Evolutionary conservation across 2,797 vertebrate genomes (phyloP).

Genomic region (Tamandua tetradactyla): DNA sequence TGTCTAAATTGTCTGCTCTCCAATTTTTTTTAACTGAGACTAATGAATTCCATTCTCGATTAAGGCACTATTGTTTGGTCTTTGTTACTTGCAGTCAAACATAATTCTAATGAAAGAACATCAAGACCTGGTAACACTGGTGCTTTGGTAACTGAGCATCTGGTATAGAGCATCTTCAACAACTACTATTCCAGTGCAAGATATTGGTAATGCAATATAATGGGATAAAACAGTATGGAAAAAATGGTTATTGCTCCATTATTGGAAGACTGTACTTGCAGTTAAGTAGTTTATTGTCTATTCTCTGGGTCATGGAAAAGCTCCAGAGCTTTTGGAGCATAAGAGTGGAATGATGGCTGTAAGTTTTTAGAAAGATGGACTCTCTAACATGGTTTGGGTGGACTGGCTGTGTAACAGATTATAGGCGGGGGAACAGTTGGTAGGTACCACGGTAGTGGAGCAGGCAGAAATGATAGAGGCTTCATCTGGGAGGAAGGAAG

Average conservation of each 20-base stretch:
- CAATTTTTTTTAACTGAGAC: neutral
- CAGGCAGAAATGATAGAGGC: neutral
- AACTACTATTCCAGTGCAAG: too few species aligned
- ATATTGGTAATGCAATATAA: neutral
- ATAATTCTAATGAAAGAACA: neutral
- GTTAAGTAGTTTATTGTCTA: neutral
- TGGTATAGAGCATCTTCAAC: neutral
- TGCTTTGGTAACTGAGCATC: neutral
- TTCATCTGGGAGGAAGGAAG: neutral
- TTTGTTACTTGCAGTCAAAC: neutral
- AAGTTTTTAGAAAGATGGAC: neutral
- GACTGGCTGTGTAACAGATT: neutral
- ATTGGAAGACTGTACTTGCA: neutral
- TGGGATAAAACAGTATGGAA: neutral
- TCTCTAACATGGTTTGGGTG: neutral
- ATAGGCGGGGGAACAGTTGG: fast-evolving
- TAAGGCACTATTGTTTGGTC: neutral
- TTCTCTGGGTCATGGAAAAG: neutral
- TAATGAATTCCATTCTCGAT: neutral
- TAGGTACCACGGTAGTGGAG: neutral
- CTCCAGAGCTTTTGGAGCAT: neutral
- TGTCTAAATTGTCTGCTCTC: too few species aligned
- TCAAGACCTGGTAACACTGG: neutral
- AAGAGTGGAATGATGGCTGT: neutral
- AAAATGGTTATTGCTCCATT: neutral